Conservation (phyloP, 2,113 vertebrate species). For the Orientallactaga bullata region DNA sequence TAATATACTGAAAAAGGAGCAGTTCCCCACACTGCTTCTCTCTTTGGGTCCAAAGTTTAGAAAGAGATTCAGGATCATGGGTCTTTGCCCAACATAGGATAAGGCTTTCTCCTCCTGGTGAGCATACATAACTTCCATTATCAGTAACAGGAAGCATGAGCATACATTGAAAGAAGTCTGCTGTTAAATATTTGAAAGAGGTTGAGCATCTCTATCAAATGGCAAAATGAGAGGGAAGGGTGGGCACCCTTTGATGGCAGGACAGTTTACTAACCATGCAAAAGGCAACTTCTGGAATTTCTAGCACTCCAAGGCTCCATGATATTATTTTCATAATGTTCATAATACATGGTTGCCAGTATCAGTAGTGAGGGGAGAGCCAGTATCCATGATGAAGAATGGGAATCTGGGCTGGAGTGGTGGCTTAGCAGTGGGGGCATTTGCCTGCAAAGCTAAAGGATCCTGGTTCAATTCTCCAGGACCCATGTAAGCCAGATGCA, state of each 20-base stretch:
- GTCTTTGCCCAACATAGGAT: conserved; percentile 83
- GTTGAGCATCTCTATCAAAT: conserved; percentile 44
- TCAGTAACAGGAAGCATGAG: conserved; percentile 81
- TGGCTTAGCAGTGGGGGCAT: no score
- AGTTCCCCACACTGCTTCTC: conserved; percentile 85
- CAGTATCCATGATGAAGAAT: background rate
- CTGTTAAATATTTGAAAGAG: conserved; percentile 78
- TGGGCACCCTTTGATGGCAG: background rate
- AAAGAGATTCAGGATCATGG: conserved; percentile 87
- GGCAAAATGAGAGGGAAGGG: conserved; percentile 18
- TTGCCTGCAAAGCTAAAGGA: no score
- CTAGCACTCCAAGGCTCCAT: background rate
- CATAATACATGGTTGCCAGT: background rate
- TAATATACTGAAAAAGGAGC: conserved; percentile 89
- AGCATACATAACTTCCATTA: conserved; percentile 86
- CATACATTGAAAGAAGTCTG: conserved; percentile 80
- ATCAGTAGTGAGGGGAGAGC: background rate
- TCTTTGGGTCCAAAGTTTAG: conserved; percentile 87
- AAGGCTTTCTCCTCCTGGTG: conserved; percentile 83
- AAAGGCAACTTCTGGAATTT: background rate
- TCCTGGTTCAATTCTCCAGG: no score
- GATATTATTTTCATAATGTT: no score
- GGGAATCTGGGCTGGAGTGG: no score
- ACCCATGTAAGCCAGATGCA: no score
- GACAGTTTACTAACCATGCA: conserved; percentile 54